Evolutionary conservation across 1,140 invertebrate species (phyloP).

Genomic region (Ladona fulva): DNA sequence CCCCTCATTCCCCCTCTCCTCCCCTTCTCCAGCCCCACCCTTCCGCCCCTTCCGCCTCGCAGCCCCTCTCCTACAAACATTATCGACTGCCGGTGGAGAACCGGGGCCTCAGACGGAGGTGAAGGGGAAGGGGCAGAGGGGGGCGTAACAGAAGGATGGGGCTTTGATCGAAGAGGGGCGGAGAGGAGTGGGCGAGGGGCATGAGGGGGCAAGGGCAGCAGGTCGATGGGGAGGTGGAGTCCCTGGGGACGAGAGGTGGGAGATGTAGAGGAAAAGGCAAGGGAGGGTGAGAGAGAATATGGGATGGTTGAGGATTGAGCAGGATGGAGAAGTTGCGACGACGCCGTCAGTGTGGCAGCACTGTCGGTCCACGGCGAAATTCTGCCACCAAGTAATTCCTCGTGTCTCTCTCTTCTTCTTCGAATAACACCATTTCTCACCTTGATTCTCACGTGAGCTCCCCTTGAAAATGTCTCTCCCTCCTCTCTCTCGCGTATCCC

Average conservation of each 20-base stretch:
- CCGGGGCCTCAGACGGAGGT: background rate
- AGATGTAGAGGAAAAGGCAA: background rate
- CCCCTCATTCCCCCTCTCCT: background rate
- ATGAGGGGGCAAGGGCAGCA: background rate
- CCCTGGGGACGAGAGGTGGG: background rate
- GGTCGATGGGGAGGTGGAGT: conserved; percentile 2
- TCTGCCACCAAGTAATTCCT: background rate
- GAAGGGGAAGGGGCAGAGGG: background rate
- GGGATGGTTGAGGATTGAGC: background rate
- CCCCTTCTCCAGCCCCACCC: background rate
- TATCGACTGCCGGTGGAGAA: background rate
- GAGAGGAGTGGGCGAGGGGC: background rate
- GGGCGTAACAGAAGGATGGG: background rate
- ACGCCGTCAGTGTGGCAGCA: background rate
- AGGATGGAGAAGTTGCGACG: background rate
- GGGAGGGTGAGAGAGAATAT: background rate
- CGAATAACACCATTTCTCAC: background rate
- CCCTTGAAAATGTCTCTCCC: background rate
- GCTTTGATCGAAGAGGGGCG: background rate
- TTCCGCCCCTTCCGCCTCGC: background rate
- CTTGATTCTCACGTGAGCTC: background rate
- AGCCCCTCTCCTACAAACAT: background rate
- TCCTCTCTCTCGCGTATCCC: background rate
- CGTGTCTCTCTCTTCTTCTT: background rate
- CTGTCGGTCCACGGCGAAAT: conserved; percentile 6